Base-by-base conservation (phyloP, 1,140 invertebrate genomes). In the Ceratina calcarata region DNA sequence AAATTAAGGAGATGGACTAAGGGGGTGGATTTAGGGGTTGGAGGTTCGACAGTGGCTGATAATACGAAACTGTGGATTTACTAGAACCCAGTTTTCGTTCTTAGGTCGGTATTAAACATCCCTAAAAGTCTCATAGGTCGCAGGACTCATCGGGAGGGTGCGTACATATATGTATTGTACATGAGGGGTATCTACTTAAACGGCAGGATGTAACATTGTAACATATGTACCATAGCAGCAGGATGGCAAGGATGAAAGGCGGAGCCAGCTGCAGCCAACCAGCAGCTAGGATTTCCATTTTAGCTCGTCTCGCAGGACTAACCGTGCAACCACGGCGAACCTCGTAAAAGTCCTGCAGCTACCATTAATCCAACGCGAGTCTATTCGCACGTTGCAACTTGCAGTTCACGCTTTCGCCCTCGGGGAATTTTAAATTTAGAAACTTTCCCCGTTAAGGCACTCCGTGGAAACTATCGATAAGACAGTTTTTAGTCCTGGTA, bases 231-330 rank as follows among this genome's bases (percentile, higher is more conserved):
- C 72, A 62, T 81, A 81, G 78, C 78, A 53, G 49, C 75, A 76
- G 81, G 49, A 53, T 62, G 45, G 83, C 64, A 83, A 85, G 81
- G 83, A 85, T 73, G 81, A 86, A 86, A 86, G 85, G 85, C 85
- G 85, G 85, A 77, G 85, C 84, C 72, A 71, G 69, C 62, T 22
- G 12, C 69, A 77, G 74, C 85, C 85, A 86, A 86, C 85, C 85
- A 86, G 84, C 73, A 62, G 69, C 72, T 62, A 71, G 81, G 81
- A 86, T 86, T 85, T 86, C 85, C 85, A 80, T 86, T 86, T 86
- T 83, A 78, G 81, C 84, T 71, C 66, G 81, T 73, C 78, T 70
- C 81, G 80, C 70, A 67, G 75, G 67, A 74, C 80, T 70, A 70
- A 68, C 65, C 20, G 73, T 53, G 65, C 22, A 45, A 10, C 37